These are phyloP conservation scores for Eurytoma adleriae DNA, from an alignment of 2,888 invertebrate genomes.

Conservation along the genomic window DNA sequence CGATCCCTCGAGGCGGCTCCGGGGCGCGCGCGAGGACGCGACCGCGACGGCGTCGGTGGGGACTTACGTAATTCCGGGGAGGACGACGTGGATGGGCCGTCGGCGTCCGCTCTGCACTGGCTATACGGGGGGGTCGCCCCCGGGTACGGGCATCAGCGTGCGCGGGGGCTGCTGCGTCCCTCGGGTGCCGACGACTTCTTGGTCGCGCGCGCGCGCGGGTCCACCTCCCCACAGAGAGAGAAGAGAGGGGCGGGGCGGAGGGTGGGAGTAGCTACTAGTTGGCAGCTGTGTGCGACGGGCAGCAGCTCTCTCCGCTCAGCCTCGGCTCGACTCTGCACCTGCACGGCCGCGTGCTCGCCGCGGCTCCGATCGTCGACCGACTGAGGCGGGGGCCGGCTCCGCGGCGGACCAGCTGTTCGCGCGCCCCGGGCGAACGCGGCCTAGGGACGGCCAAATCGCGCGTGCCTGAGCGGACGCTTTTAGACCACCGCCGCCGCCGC, in stretches of 20 bases:
- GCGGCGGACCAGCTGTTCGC: constrained; percentile 62
- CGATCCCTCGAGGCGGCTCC: neutral
- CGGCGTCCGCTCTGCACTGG: neutral
- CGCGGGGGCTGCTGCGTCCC: too few species aligned
- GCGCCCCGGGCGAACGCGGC: constrained; percentile 74
- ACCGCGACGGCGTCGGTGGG: neutral
- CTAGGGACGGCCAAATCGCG: constrained; percentile 73
- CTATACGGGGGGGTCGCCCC: neutral
- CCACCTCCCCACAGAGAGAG: too few species aligned
- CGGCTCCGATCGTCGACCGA: constrained; percentile 36
- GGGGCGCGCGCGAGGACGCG: neutral
- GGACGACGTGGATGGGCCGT: neutral
- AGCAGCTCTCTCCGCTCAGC: too few species aligned
- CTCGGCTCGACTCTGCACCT: neutral
- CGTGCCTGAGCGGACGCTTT: constrained; percentile 81
- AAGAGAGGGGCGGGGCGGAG: too few species aligned
- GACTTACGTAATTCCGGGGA: neutral
- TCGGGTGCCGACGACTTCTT: too few species aligned
- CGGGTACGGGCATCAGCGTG: too few species aligned
- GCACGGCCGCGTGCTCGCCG: constrained; percentile 3
- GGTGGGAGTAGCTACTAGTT: too few species aligned
- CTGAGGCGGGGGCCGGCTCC: constrained; percentile 58
- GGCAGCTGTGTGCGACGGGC: too few species aligned
- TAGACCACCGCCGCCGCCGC: constrained; percentile 74
- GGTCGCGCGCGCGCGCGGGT: neutral